phyloP scores from a whole-genome alignment of 2,113 vertebrate species.

The Mormyrus lacerda region DNA sequence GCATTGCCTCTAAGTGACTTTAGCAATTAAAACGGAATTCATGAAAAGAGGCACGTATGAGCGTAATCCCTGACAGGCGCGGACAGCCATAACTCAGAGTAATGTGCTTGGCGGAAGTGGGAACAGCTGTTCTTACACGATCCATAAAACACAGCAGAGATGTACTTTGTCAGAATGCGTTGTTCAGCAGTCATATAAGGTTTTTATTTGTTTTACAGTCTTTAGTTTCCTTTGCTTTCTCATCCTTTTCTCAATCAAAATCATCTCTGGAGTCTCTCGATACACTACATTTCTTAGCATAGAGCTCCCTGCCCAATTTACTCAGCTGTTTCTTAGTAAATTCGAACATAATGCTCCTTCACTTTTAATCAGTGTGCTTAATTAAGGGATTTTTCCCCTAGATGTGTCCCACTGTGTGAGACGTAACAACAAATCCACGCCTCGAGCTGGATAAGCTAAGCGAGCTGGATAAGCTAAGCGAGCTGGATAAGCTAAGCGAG shows the following conservation, averaged over 20 bases:
- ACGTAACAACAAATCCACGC: not conserved
- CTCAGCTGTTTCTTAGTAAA: not conserved
- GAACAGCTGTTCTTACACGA: constrained; percentile 17
- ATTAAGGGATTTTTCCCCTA: not conserved
- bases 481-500: too few relatives aligned
- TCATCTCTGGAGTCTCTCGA: not conserved
- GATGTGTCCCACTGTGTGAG: not conserved
- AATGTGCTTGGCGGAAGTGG: not conserved
- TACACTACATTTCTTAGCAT: not conserved
- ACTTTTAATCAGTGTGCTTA: not conserved
- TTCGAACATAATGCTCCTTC: not conserved
- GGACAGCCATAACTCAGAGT: constrained; percentile 4
- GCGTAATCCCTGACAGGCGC: not conserved
- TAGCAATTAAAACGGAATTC: constrained; percentile 22
- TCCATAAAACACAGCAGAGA: constrained; percentile 22
- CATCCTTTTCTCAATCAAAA: not conserved
- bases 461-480: too few relatives aligned
- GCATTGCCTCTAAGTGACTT: not conserved
- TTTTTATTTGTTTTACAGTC: not conserved
- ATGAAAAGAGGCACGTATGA: not conserved
- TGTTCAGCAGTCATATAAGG: not conserved
- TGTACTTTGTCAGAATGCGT: constrained; percentile 5
- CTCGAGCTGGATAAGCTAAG: not conserved
- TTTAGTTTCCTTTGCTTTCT: not conserved
- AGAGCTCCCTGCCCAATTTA: not conserved